Conservation (phyloP, 1,140 invertebrate species). For the Trichogramma pretiosum region DNA sequence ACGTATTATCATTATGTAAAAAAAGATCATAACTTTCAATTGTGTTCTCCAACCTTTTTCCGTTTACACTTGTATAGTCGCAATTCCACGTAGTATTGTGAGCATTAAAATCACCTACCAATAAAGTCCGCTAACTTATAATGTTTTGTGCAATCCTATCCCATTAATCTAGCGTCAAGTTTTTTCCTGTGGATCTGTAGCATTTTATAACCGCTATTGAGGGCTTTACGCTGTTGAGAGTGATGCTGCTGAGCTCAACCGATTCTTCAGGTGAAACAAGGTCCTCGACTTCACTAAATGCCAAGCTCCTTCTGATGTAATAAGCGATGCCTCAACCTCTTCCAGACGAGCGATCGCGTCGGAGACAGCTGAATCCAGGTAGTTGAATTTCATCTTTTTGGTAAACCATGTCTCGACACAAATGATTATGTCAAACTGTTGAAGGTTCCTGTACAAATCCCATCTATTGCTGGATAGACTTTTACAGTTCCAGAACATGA, state of each 20-base stretch:
- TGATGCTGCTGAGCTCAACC: slow-evolving; percentile 6
- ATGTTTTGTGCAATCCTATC: neutral
- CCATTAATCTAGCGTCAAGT: neutral
- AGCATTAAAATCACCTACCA: neutral
- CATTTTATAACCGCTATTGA: neutral
- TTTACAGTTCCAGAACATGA: neutral
- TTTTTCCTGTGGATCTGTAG: neutral
- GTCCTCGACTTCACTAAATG: slow-evolving; percentile 1
- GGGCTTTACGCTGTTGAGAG: neutral
- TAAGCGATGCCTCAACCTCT: slow-evolving; percentile 12
- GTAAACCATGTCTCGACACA: slow-evolving; percentile 5
- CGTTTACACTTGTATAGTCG: neutral
- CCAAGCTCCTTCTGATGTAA: slow-evolving; percentile 1
- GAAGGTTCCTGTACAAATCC: neutral
- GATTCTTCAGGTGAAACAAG: neutral
- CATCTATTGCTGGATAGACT: neutral
- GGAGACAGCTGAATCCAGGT: neutral
- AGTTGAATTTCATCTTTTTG: neutral
- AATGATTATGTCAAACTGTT: slow-evolving; percentile 3
- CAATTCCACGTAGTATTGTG: neutral
- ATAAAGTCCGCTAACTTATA: neutral
- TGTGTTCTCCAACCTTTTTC: neutral
- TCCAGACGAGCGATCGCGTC: slow-evolving; percentile 1
- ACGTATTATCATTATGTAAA: neutral
- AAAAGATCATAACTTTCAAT: neutral